Conservation (phyloP, 1,140 invertebrate genomes). For the Drosophila serrata region DNA sequence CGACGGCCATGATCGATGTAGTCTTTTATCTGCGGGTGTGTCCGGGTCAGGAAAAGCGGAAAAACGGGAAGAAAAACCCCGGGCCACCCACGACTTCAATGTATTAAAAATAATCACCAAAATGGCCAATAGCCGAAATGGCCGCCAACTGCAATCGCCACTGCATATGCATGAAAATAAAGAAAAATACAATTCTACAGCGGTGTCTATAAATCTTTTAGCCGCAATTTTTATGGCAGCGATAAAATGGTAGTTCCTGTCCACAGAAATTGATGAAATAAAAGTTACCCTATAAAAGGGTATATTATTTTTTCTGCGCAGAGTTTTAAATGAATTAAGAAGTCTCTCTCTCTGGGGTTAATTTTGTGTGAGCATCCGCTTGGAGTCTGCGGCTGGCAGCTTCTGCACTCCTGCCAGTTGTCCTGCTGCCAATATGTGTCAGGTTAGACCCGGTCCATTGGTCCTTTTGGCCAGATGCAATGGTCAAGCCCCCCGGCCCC, state of each 20-base stretch:
- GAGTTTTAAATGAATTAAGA: constrained; percentile 36
- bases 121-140: constrained; percentile 51
- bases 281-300: constrained; percentile 2
- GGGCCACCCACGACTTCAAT: constrained; percentile 3
- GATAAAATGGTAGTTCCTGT: constrained; percentile 16
- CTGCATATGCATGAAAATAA: constrained; percentile 31
- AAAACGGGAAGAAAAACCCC: background rate
- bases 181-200: constrained; percentile 4
- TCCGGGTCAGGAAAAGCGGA: background rate
- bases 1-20: constrained; percentile 46
- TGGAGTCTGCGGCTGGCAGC: constrained; percentile 3
- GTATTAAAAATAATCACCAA: constrained; percentile 48
- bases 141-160: constrained; percentile 31
- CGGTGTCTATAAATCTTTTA: constrained; percentile 21
- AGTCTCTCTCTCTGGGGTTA: background rate
- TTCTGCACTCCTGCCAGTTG: background rate
- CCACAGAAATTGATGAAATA: background rate
- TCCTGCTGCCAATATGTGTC: constrained; percentile 43
- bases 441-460: constrained; percentile 32
- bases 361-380: constrained; percentile 4
- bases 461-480: constrained; percentile 22
- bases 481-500: constrained; percentile 14
- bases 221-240: constrained; percentile 38
- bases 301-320: background rate
- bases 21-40: constrained; percentile 36